Evolutionary conservation across 2,113 vertebrate species (phyloP), one percentile per base, ranked within the genome.

Genomic region (Gasterosteus aculeatus): DNA sequence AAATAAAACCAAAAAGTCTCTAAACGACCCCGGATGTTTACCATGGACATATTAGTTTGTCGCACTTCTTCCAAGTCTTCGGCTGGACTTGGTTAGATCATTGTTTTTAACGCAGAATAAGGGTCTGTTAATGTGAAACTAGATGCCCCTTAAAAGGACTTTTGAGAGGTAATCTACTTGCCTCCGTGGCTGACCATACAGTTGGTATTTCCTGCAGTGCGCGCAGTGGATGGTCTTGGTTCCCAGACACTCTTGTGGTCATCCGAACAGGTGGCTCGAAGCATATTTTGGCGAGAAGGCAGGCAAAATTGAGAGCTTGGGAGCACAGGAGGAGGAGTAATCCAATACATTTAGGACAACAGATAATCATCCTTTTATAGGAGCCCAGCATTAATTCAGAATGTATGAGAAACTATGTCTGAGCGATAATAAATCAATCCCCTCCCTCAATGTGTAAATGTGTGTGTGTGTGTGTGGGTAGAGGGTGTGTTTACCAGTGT

Each of bases 241-340:
- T 86, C 79, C 69, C 75, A 82, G 59, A 62, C 31, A 81, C 15
- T 35, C 51, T 78, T 63, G 5, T 54, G 56, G 62, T 75, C 71
- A 74, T 83, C 62, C 63, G 38, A 86, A 91, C 91, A 92, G 91
- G 89, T 92, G 90, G 87, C 71, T 3, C 29, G 42, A 74, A 56
- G 80, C 70, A 74, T 81, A 86, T 82, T 83, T 86, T 89, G 82
- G 85, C 90, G 15, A 41, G 61, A 77, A 63, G 75, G 84, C 84
- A 89, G 84, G 29, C 35, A 64, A 77, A 76, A 81, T 38, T 47
- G 59, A 60, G 58, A 59, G 69, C 74, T 75, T 83, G 79, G 68
- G 87, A 82, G 80, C 72, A 77, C 77, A 83, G 82, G 73, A 80
- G 77, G 51, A 51, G 41, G 31, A 76, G 86, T 78, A 91, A 92